These are phyloP conservation scores for Otocyon megalotis DNA, from an alignment of 2,113 vertebrate genomes.

Conservation along the genomic window DNA sequence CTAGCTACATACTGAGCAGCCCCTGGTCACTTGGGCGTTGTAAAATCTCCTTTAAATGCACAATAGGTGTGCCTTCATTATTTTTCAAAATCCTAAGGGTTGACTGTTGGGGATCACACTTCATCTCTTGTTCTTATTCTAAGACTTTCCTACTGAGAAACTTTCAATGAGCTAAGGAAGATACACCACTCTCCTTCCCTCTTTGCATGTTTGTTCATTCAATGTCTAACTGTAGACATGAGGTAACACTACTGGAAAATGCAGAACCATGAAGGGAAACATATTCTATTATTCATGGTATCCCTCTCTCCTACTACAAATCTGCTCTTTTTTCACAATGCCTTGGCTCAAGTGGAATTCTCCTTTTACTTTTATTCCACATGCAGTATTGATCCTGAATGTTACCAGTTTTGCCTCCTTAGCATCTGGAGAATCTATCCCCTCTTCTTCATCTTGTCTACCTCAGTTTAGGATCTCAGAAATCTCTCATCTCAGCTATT, in stretches of 20 bases:
- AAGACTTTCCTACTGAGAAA: slow-evolving; percentile 9
- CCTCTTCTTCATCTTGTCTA: background rate
- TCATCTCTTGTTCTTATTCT: slow-evolving; percentile 28
- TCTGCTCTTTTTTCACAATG: background rate
- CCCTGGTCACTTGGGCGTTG: background rate
- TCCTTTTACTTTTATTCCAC: background rate
- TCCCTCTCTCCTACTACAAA: background rate
- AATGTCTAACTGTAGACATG: background rate
- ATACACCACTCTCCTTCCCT: background rate
- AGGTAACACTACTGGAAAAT: background rate
- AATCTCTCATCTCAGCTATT: background rate
- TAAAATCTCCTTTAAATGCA: slow-evolving; percentile 31
- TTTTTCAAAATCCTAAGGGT: slow-evolving; percentile 47
- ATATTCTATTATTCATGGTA: background rate
- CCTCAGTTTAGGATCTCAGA: background rate
- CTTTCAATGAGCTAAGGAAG: slow-evolving; percentile 27
- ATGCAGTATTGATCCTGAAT: background rate
- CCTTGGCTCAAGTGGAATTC: background rate
- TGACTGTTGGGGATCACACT: background rate
- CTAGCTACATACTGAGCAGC: background rate
- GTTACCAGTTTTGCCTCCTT: background rate
- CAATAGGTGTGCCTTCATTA: slow-evolving; percentile 23
- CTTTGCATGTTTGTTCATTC: background rate
- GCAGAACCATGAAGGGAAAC: background rate
- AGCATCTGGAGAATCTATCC: background rate